Evolutionary conservation across 2,113 vertebrate genomes (phyloP), one percentile per base, ranked within the genome.

Genomic region (Circaetus gallicus): DNA sequence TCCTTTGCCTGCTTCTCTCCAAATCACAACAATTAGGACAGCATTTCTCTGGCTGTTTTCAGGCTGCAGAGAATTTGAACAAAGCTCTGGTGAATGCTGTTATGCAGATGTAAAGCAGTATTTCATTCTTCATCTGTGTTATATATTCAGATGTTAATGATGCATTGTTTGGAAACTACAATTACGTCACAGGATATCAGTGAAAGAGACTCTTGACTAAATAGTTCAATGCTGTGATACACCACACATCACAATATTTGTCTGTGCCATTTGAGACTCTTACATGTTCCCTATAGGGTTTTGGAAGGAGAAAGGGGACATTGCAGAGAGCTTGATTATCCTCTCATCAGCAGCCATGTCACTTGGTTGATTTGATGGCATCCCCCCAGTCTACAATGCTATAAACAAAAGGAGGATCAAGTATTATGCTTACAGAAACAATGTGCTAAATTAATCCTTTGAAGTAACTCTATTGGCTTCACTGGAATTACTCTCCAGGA

Each of bases 211-310:
- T 45, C 43, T n/a, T 70, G 40, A 29, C 49, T 82, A 8, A 78
- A 40, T 7, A 66, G 36, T 49, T 79, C 36, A 56, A 2, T 0
- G 8, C 22, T 31, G 22, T 0, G 1, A 17, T 38, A 11, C 3
- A 4, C 32, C 40, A 7, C 38, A 25, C 49, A 13, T 58, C 53
- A 10, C 32, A 25, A 12, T 62, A 34, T 69, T 52, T 85, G 16
- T 29, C 52, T 2, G 1, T 13, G 69, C 20, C 22, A 6, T 56
- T 40, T 28, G 82, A 53, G 73, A 36, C 13, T 72, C 62, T 12
- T 63, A 1, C 2, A 2, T 26, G 10, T 21, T 70, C 70, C 42
- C 49, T 8, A 1, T 2, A 22, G n/a, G 58, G 58, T 45, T 89
- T 58, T 69, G 86, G 69, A 63, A 90, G 59, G 66, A 89, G 85